Base-by-base conservation (phyloP, 2,113 vertebrate species). In the Ceuthmochares aereus region DNA sequence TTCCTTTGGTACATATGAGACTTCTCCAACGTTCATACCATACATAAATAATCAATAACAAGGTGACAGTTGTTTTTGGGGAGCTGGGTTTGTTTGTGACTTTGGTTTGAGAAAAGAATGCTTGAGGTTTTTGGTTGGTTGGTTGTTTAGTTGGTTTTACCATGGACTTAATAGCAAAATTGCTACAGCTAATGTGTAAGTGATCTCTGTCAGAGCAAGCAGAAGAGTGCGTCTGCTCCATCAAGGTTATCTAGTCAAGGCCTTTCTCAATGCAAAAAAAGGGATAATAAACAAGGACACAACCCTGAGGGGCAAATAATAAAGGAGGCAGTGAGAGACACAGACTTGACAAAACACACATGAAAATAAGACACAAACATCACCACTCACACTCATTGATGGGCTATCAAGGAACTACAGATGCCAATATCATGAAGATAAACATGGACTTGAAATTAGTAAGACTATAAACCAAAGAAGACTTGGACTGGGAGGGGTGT, bases 401-500 rank as follows among this genome's bases (percentile, higher is more conserved):
- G 14, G 10, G 4, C 12, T 81, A 23, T 49, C 47, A 68, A 58
- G 42, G 70, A 92, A 27, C 20, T 43, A 45, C 32, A 64, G 29
- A 7, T 5, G 6, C 4, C 12, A 52, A 0, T 40, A 72, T 20
- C n/a, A 59, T 27, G 20, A 76, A 51, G 43, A 37, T 52, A 36
- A 70, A 13, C 9, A 32, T 26, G 29, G 45, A 47, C 19, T 79
- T 78, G 32, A 10, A 52, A n/a, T 10, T 37, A 27, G 20, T 52
- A 59, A 37, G 32, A 17, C 26, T 22, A 23, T 64, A 59, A 60
- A 40, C 6, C 8, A 12, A 10, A 12, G 10, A 7, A 55, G 0
- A 76, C 20, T 7, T 0, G 0, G 30, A 23, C 34, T 36, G 64
- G 6, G 16, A 40, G 40, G 4, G 6, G 3, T 52, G 26, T 34